Evolutionary conservation across 1,140 invertebrate genomes (phyloP), one percentile per base, ranked within the genome.

Genomic region (Eueides isabella): DNA sequence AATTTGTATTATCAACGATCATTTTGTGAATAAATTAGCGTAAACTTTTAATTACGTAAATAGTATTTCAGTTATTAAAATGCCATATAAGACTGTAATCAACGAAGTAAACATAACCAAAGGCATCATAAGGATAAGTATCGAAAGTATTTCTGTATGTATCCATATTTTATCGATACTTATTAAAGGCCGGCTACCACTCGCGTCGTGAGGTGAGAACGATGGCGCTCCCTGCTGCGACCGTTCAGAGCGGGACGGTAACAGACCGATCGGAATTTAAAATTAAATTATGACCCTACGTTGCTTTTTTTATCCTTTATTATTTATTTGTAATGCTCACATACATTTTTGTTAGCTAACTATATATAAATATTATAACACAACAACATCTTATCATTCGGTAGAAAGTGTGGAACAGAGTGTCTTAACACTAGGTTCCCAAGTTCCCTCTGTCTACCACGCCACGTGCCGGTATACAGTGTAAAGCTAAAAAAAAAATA

Each of bases 111-210:
- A 26, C n/a, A 55, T 11, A 23, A 5, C 9, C 41, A 9, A 23
- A 69, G 30, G 2, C 30, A 69, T 61, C 30, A 76, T 61, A 78
- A 74, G 84, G 81, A 83, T 86, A 87, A 87, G 87, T 84, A 90
- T 88, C 85, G 80, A 86, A 92, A 89, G 90, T 92, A 90, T 93
- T 90, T 90, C 33, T 70, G 90, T 92, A 90, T 91, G 87, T 87
- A 91, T 91, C 88, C 88, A 92, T 93, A 93, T 91, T 93, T 93
- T 91, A 92, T 92, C 90, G 87, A 91, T 90, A 90, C 88, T 91
- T 92, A 92, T 93, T 93, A 93, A 92, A 89, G 89, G 84, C 80
- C 87, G 88, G 91, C 91, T 93, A 93, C 91, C 87, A 92, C 87
- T 89, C 90, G 89, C 88, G 84, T 92, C 90, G 83, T 80, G 91